Base-by-base conservation (phyloP, 2,888 invertebrate species). In the Nomada fabriciana region DNA sequence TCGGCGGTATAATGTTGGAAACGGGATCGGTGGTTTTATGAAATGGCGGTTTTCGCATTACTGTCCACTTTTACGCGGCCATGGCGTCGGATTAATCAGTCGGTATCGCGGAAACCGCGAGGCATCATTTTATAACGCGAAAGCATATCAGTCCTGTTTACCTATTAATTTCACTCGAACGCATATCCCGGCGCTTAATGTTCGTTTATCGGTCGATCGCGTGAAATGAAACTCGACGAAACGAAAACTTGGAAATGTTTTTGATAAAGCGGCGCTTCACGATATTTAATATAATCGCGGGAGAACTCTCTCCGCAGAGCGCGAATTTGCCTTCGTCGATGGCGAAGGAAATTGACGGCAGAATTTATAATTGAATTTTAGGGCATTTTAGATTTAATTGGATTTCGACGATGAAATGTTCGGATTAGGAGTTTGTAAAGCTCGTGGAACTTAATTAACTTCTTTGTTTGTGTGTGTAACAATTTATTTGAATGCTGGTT, bases 131-230 rank as follows among this genome's bases (percentile, higher is more conserved):
- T 61, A 72, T 64, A 61, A 63, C 52, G 50, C 4, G n/a, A 18
- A 25, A 29, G 7, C 23, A 13, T 55, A 76, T 55, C 61, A 47
- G 47, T 25, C 47, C 36, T 55, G 70, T 70, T 70, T 63, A 57
- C 70, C 23, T 76, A 63, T 64, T 63, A 76, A 76, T 57, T 76
- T 72, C 53, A 53, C 53, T 57, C 47, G 36, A 47, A 36, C 63
- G 47, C 47, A 23, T n/a, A 55, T 18, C 47, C 23, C 11, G 20
- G 20, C 23, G 55, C n/a, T 64, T 42, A 57, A 57, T 47, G 36
- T 50, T 57, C 50, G 23, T 55, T 70, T 64, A 63, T 64, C 69
- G 55, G 36, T 57, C 47, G 69, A 76, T 70, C 55, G 76, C 50
- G n/a, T 50, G 23, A 63, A 63, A 64, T 15, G 70, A 36, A 50